Base-by-base conservation (phyloP, 2,888 invertebrate genomes). In the Orthosia incerta region DNA sequence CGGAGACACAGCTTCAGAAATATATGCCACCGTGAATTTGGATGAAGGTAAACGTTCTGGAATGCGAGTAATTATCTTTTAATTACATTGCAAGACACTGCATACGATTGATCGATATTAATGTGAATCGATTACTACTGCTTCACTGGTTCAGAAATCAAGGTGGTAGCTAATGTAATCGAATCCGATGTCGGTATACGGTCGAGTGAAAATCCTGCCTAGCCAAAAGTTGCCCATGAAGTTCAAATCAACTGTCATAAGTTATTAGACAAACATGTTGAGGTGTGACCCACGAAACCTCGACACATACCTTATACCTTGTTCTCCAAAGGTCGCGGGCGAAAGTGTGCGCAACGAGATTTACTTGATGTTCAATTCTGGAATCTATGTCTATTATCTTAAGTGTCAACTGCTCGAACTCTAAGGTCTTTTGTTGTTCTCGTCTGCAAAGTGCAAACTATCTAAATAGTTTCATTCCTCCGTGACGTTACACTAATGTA, bases 1-100 rank as follows among this genome's bases (percentile, higher is more conserved):
- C 79, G 97, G 97, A 4, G 98, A 98, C 92, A 98, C 98, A 63
- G 97, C 97, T 13, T 98, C 98, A 0, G 98, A 98, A 90, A 97
- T 98, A 79, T 98, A 98, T 91, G 98, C 98, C 53, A 98, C 98
- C 11, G 98, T 98, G 20, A 97, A 97, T 85, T 90, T 96, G 78
- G 95, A 95, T 88, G 94, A 94, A 91, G 95, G 96, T 96, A 92
- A 78, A 61, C 18, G 31, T 72, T 61, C 56, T 77, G 53, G 63
- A 65, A 70, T 64, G 56, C 56, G 20, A 75, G 62, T 66, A 57
- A 67, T 64, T 60, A 20, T 7, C n/a, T 56, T 51, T 46, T 67
- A 53, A 63, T 66, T 64, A 20, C 60, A 67, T 71, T 72, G 57
- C 76, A 57, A 62, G 23, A 62, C 59, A 63, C 67, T 70, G 75